A percentile compares a stretch with the other conserved stretches of the same genome.
Evolutionary conservation across 2,888 invertebrate genomes (phyloP).

Genomic region (Pocota personata): DNA sequence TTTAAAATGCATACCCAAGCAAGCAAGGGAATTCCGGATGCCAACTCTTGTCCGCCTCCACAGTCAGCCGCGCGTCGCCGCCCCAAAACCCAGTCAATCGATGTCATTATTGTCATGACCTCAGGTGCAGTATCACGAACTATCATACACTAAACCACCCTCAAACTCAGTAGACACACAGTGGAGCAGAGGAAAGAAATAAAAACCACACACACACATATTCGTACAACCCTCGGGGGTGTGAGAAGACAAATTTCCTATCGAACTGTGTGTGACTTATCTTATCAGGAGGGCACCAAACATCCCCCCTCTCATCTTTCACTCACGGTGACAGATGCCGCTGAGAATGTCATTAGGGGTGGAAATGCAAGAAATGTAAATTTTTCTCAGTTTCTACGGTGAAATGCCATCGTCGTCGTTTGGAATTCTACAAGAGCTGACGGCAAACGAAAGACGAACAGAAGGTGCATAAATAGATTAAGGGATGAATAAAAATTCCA

Average conservation of each 20-base stretch:
- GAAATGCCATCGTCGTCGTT: neutral
- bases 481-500: conserved; percentile 25
- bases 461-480: conserved; percentile 46
- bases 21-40: conserved; percentile 40
- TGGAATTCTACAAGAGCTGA: conserved; percentile 12
- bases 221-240: conserved; percentile 23
- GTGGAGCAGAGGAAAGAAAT: neutral
- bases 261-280: conserved; percentile 71
- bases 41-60: conserved; percentile 58
- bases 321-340: conserved; percentile 54
- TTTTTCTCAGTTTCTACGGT: conserved; percentile 5
- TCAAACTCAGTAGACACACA: conserved; percentile 5
- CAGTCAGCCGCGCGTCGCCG: conserved; percentile 8
- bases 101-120: conserved; percentile 73
- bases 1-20: conserved; percentile 64
- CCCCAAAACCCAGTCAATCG: conserved; percentile 67
- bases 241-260: conserved; percentile 68
- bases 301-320: neutral
- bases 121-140: conserved; percentile 70
- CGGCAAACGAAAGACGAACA: conserved; percentile 19
- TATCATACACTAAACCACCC: conserved; percentile 57
- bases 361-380: conserved; percentile 49
- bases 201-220: neutral
- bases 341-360: conserved; percentile 53
- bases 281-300: conserved; percentile 53